Evolutionary conservation across 2,888 invertebrate species (phyloP), one percentile per base, ranked within the genome.

Genomic region (Parthenolecanium corni): DNA sequence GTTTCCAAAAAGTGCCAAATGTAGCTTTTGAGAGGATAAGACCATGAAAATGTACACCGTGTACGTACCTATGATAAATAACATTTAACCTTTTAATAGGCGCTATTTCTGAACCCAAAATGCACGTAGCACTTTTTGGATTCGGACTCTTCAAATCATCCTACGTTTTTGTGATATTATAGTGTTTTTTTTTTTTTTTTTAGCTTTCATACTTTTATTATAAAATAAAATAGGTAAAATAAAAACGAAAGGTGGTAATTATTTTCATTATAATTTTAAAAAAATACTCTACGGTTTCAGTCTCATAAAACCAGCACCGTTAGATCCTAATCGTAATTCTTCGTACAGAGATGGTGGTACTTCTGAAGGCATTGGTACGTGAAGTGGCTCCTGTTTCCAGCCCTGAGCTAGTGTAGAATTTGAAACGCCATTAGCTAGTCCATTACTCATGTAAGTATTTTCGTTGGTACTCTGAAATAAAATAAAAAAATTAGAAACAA

Each of bases 281-380:
- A 6, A 23, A 38, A 18, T 2, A 16, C 23, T 31, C 31, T 47
- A 83, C 78, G 82, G 82, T 74, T 84, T 84, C 75, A 87, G 80
- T 73, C 86, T 79, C 76, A 86, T 86, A 78, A 87, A 87, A 69
- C 87, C 84, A 67, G 84, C 84, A 67, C 87, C 86, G 71, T 86
- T 86, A 72, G 85, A 84, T 66, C 83, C 82, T 70, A 88, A 79
- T 77, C 87, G 86, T 72, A 88, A 78, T 74, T 88, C 87, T 76
- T 87, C 87, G 74, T 87, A 88, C 66, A 86, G 76, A 66, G 87
- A 82, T 58, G 86, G 86, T 71, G 85, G 84, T 24, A 85, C 85
- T 76, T 86, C 86, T 24, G 74, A 67, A 2, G 75, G 71, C 57
- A 75, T 70, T 4, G 78, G 78, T 44, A 77, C 80, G 70, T 83